Percentiles rank a stretch among this genome's conserved stretches.
Evolutionary conservation across 2,113 vertebrate species (phyloP).

Genomic region (Vireo altiloquus): DNA sequence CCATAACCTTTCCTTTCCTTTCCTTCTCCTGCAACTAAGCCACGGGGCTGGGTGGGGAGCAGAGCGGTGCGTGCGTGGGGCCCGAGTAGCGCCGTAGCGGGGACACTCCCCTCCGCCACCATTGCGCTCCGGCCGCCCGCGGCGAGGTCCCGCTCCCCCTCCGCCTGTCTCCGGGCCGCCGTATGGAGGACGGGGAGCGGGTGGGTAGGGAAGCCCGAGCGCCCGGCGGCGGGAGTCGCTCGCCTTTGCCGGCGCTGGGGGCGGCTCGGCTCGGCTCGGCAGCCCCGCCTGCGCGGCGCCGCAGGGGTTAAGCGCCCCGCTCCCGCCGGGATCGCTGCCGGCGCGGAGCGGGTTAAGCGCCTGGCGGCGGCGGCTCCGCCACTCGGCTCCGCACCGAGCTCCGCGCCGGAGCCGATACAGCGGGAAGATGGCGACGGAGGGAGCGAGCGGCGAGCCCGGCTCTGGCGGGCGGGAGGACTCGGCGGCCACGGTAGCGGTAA

Average conservation of each 20-base stretch:
- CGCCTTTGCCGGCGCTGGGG: neutral
- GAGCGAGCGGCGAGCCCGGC: conserved; percentile 68
- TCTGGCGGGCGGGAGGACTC: conserved; percentile 45
- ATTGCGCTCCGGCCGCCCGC: neutral
- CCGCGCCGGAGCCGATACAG: conserved; percentile 58
- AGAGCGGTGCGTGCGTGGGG: neutral
- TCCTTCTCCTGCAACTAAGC: neutral
- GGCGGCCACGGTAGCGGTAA: conserved; percentile 60
- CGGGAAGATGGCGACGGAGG: conserved; percentile 78
- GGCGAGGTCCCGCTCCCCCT: neutral
- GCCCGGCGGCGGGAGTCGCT: neutral
- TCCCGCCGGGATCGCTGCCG: neutral
- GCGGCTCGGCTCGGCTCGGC: neutral
- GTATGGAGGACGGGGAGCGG: neutral
- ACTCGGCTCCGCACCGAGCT: conserved; percentile 39
- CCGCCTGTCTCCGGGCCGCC: neutral
- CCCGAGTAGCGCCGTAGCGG: neutral
- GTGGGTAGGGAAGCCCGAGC: neutral
- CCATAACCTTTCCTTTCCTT: neutral
- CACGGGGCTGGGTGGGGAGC: neutral
- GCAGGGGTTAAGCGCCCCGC: conserved; percentile 26
- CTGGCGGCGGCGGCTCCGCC: conserved; percentile 31
- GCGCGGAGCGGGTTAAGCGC: conserved; percentile 59
- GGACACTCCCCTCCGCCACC: neutral
- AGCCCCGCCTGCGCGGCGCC: neutral